A percentile compares a stretch with the other conserved stretches of the same genome.
Evolutionary conservation across 2,113 vertebrate species (phyloP).

Genomic region (Smithornis capensis): DNA sequence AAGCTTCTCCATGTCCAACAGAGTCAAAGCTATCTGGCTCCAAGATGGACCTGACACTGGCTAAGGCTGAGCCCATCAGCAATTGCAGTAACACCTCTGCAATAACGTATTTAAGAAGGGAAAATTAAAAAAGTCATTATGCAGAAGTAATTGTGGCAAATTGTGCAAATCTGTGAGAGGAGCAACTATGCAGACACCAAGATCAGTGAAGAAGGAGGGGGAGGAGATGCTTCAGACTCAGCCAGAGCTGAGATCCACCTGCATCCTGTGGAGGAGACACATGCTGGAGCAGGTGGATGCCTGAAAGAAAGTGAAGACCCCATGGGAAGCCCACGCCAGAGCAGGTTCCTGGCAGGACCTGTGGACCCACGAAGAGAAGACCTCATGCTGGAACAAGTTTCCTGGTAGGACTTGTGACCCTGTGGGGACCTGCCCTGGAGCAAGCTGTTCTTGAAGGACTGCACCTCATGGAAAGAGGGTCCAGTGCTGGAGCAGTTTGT

Average conservation of each 20-base stretch:
- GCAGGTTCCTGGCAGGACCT: not conserved
- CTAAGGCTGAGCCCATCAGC: not conserved
- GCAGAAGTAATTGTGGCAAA: not conserved
- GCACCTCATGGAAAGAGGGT: not conserved
- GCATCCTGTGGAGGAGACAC: not conserved
- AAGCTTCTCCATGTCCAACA: not conserved
- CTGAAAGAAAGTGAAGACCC: not conserved
- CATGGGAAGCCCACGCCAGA: not conserved
- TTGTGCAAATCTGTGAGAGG: not conserved
- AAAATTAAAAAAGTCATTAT: not conserved
- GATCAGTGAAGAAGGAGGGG: not conserved
- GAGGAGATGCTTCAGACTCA: not conserved
- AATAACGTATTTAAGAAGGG: not conserved
- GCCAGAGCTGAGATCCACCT: not conserved
- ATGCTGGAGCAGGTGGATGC: not conserved
- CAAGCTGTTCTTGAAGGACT: not conserved
- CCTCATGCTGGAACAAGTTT: not conserved
- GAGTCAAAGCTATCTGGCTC: fast-evolving
- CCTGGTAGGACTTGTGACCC: not conserved
- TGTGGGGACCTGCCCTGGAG: fast-evolving
- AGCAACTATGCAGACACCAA: not conserved
- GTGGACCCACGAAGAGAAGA: not conserved
- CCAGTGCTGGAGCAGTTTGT: not conserved
- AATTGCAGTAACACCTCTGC: fast-evolving
- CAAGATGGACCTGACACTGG: not conserved